Conservation (phyloP, 2,888 invertebrate species). For the Pinctada fucata region DNA sequence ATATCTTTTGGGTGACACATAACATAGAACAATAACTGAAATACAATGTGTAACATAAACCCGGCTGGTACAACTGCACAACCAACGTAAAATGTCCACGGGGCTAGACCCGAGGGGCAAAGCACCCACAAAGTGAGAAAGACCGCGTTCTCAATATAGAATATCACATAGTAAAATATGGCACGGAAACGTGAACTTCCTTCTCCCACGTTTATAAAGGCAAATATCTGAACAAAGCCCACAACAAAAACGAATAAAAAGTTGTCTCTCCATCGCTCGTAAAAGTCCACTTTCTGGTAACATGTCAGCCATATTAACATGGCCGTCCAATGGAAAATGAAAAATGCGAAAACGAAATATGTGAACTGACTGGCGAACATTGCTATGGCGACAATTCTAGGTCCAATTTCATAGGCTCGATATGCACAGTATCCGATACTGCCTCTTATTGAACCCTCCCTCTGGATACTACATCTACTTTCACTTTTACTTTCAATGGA, state of each 20-base stretch:
- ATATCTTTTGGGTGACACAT: slow-evolving; percentile 10
- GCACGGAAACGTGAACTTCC: slow-evolving; percentile 13
- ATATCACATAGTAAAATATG: slow-evolving; percentile 3
- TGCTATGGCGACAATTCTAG: slow-evolving; percentile 7
- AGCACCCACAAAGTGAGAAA: slow-evolving; percentile 5
- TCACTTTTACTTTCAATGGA: not conserved
- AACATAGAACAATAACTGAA: not conserved
- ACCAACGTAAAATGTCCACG: not conserved
- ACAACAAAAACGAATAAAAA: slow-evolving; percentile 8
- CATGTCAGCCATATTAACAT: slow-evolving; percentile 12
- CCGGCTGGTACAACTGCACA: slow-evolving; percentile 6
- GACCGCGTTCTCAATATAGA: slow-evolving; percentile 17
- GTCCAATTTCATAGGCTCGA: slow-evolving; percentile 24
- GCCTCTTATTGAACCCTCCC: not conserved
- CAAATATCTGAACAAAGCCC: slow-evolving; percentile 26
- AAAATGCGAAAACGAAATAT: not conserved
- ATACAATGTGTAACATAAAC: not conserved
- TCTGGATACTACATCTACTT: too few relatives aligned
- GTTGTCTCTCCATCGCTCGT: slow-evolving; percentile 4
- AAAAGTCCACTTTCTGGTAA: slow-evolving; percentile 4
- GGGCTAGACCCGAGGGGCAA: not conserved
- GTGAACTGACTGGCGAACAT: not conserved
- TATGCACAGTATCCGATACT: slow-evolving; percentile 5
- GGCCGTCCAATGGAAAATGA: slow-evolving; percentile 9
- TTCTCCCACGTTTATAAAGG: slow-evolving; percentile 21